Evolutionary conservation across 1,140 invertebrate species (phyloP).

Genomic region (Drosophila melanogaster): Release_6_plus_ISO1_MT NC_004354.4:18718501-18719000

Average conservation of each 20-base stretch:
- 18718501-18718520: background rate
- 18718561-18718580: background rate
- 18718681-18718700: conserved; percentile 59
- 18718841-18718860: conserved; percentile 10
- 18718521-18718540: background rate
- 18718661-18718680: conserved; percentile 70
- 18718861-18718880: conserved; percentile 41
- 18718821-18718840: conserved; percentile 14
- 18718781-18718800: background rate
- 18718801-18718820: conserved; percentile 19
- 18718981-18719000: too few species aligned
- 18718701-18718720: conserved; percentile 42
- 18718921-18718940: background rate
- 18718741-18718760: conserved; percentile 22
- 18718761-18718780: background rate
- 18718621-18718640: conserved; percentile 11
- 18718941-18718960: too few species aligned
- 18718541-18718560: background rate
- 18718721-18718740: conserved; percentile 14
- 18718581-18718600: conserved; percentile 9
- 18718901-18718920: conserved; percentile 55
- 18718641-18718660: conserved; percentile 10
- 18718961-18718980: too few species aligned
- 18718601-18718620: conserved; percentile 9
- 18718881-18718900: conserved; percentile 64